Base-by-base conservation (phyloP, 2,888 invertebrate species). In the Agrilus biguttatus region DNA sequence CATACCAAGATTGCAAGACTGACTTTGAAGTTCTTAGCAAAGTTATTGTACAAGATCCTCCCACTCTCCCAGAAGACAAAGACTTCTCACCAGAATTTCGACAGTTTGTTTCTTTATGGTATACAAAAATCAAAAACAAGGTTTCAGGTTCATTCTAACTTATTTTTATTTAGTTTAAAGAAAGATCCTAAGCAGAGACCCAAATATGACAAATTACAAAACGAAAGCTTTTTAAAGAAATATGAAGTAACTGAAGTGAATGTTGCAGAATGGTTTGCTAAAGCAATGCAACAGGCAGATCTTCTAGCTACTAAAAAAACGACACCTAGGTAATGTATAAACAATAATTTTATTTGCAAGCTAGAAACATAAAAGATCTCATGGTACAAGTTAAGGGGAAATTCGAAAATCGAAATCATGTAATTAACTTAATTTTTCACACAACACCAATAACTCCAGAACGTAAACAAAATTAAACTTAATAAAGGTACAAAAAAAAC, bases 21-120 rank as follows among this genome's bases (percentile, higher is more conserved):
- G 97, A 97, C 70, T 98, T 98, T 70, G 97, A 97, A 74, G 92
- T 96, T 43, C 77, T 95, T 53, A 83, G 90, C 41, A 84, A 84
- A 72, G 92, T 77, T 40, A 78, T 97, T 59, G 80, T 85, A 55
- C 84, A 89, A 51, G 91, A 86, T 56, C 91, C 92, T 23, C 92
- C 92, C 8, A 73, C 78, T 54, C 71, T 96, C 59, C 92, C 95
- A 1, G 68, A 72, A 33, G 80, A 83, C 51, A 72, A 75, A 55
- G 75, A 78, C 44, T 96, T 93, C 65, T 80, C 85, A 45, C 69
- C 75, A 37, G 88, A 93, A 60, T 93, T 96, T 70, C 81, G 85
- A 61, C 78, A 79, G 57, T 96, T 96, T 69, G 91, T 96, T 49
- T 77, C 78, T 61, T 83, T 86, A 67, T 95, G 93, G 89, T 90